A percentile compares a stretch with the other conserved stretches of the same genome.
Evolutionary conservation across 2,113 vertebrate genomes (phyloP).

Genomic region (Anser brachyrhynchus): DNA sequence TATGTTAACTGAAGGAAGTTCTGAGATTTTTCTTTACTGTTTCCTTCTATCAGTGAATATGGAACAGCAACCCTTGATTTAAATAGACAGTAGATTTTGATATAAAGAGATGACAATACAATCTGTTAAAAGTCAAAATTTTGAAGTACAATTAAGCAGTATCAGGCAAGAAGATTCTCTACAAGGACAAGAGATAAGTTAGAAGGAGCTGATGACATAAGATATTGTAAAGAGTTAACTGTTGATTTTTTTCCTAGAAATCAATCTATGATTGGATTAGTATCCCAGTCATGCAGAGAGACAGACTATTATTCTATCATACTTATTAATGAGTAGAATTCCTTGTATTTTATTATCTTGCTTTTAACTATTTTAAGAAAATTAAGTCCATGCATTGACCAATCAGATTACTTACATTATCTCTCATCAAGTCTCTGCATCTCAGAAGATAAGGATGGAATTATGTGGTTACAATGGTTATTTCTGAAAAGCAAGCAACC

Average conservation of each 20-base stretch:
- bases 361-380: conserved; percentile 9
- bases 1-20: background rate
- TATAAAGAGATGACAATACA: background rate
- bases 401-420: background rate
- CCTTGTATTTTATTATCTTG: conserved; percentile 13
- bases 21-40: background rate
- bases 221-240: background rate
- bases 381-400: background rate
- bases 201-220: background rate
- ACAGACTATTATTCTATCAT: background rate
- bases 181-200: background rate
- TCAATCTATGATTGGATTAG: background rate
- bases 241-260: conserved; percentile 24
- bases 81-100: background rate
- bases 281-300: background rate
- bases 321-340: background rate
- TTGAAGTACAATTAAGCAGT: background rate
- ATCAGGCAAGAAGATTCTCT: background rate
- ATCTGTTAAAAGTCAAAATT: background rate
- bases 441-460: conserved; percentile 3
- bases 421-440: background rate
- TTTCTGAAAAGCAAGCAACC: conserved; percentile 2
- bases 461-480: background rate
- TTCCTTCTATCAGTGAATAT: background rate
- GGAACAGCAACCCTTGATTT: background rate